Evolutionary conservation across 1,140 invertebrate species (phyloP).

Genomic region (Stenopsyche tienmushanensis): DNA sequence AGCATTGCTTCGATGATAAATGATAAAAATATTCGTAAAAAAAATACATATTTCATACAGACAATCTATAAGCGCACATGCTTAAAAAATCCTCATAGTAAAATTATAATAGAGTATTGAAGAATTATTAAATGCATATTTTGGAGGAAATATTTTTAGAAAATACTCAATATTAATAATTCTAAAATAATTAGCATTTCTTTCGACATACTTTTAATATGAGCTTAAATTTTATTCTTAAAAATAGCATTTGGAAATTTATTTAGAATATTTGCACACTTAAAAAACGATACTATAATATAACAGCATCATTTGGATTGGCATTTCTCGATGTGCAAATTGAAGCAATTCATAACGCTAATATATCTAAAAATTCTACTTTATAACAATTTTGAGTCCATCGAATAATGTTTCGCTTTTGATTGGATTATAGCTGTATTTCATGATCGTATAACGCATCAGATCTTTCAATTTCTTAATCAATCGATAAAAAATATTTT

Average conservation of each 20-base stretch:
- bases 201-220: neutral
- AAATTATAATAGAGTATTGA: neutral
- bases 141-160: conserved; percentile 11
- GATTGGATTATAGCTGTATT: no score
- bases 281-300: neutral
- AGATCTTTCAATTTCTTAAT: no score
- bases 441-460: no score
- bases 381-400: no score
- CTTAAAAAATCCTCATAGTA: neutral
- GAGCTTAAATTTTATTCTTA: neutral
- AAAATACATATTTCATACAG: neutral
- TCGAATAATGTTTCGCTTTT: no score
- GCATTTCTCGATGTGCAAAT: no score
- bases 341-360: neutral
- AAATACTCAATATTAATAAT: neutral
- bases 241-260: no score
- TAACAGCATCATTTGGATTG: neutral
- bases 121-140: neutral
- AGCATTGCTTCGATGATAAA: conserved; percentile 11
- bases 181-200: neutral
- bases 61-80: conserved; percentile 23
- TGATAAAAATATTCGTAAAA: neutral
- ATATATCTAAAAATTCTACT: neutral
- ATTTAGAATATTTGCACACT: neutral
- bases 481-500: no score